These are phyloP conservation scores for Hypanus sabinus DNA, from an alignment of 2,113 vertebrate genomes.

Conservation along the genomic window DNA sequence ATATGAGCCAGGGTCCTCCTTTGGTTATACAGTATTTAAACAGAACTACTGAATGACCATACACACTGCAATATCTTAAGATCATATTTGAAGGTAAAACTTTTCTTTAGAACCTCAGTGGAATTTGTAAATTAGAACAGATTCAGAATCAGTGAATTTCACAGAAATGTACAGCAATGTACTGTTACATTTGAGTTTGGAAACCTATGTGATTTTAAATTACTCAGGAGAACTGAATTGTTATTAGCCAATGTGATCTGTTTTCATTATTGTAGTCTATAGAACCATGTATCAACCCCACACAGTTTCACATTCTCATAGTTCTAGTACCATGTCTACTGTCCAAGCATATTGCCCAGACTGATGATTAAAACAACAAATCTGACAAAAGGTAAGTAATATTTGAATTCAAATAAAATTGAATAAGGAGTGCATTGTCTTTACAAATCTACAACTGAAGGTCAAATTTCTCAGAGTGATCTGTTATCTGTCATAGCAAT, in stretches of 20 bases:
- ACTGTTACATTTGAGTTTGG: neutral
- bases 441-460: neutral
- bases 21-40: neutral
- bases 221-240: neutral
- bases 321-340: neutral
- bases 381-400: neutral
- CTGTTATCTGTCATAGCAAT: neutral
- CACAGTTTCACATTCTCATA: neutral
- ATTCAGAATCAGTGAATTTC: neutral
- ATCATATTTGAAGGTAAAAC: neutral
- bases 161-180: neutral
- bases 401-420: neutral
- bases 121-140: neutral
- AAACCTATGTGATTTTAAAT: neutral
- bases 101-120: neutral
- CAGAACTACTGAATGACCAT: neutral
- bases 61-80: neutral
- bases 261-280: neutral
- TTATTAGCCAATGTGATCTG: neutral
- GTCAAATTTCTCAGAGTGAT: neutral
- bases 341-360: neutral
- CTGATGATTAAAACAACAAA: neutral
- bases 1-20: neutral
- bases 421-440: neutral
- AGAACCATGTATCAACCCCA: neutral